Base-by-base conservation (phyloP, 2,113 vertebrate genomes). In the Hydrochoerus hydrochaeris region DNA sequence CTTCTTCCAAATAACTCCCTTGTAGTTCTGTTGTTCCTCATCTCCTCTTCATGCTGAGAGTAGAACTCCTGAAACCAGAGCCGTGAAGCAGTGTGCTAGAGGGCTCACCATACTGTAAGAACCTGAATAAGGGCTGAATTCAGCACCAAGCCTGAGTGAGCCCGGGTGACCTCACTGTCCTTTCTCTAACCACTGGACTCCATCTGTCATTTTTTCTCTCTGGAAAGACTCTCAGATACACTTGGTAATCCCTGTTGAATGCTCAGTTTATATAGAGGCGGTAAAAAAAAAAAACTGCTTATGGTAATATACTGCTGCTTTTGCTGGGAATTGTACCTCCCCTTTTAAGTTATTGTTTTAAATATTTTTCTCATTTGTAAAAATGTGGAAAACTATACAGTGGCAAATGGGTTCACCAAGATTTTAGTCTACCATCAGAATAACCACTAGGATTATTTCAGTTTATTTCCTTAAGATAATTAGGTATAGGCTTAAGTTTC, bases 321-420 rank as follows among this genome's bases (percentile, higher is more conserved):
- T 94, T 49, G 19, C 58, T 95, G 22, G 38, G n/a, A 12, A 24
- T 67, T 92, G 8, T 32, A 0, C 46, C n/a, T 35, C 2, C 6
- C 20, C 28, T 52, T 77, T 65, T 90, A 32, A 92, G 60, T 63
- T 92, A 38, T 85, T 81, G 35, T 96, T 94, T 11, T 78, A 65
- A n/a, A 77, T 75, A 22, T 46, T 46, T 80, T 82, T 82, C 28
- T 91, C 41, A 60, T 88, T 75, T 80, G 84, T 88, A 85, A 95
- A 89, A 94, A 82, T 80, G 52, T 28, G 11, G 71, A 89, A 77
- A 89, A 80, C 32, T 85, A 24, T 32, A 9, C 22, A 86, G 11
- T 60, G 26, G 0, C 26, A 91, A 92, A 77, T 96, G 35, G 49
- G 38, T 63, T 88, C 35, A 38, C 44, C 44, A 32, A 97, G 32